phyloP scores from a whole-genome alignment of 2,113 vertebrate genomes.

The Dasyornis broadbenti region DNA sequence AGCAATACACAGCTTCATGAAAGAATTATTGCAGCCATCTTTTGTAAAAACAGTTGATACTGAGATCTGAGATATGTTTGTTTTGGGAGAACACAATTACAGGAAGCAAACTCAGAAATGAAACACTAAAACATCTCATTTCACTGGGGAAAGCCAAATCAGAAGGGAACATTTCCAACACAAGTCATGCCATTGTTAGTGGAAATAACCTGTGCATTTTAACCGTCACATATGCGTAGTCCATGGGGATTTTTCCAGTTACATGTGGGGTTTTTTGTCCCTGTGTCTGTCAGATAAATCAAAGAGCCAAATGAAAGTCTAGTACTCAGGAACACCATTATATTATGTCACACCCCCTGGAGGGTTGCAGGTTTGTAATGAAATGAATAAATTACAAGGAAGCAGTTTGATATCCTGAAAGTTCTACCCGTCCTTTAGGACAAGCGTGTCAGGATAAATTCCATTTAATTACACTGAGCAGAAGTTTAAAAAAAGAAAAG shows the following conservation, averaged over 20 bases:
- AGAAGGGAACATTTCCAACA: neutral
- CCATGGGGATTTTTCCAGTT: neutral
- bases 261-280: neutral
- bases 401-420: neutral
- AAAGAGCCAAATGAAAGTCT: neutral
- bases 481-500: neutral
- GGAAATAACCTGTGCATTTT: constrained; percentile 23
- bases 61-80: neutral
- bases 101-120: neutral
- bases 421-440: constrained; percentile 27
- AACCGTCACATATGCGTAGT: neutral
- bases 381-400: constrained; percentile 52
- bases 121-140: neutral
- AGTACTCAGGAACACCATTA: neutral
- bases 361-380: constrained; percentile 30
- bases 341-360: neutral
- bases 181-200: neutral
- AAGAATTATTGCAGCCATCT: neutral
- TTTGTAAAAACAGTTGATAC: neutral
- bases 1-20: neutral
- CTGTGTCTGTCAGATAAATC: constrained; percentile 20
- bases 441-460: constrained; percentile 7
- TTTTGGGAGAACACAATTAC: neutral
- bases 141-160: neutral
- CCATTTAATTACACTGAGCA: constrained; percentile 5